phyloP scores from a whole-genome alignment of 53 echinoderm and acorn worm species.

The Pentamera pediparva region DNA sequence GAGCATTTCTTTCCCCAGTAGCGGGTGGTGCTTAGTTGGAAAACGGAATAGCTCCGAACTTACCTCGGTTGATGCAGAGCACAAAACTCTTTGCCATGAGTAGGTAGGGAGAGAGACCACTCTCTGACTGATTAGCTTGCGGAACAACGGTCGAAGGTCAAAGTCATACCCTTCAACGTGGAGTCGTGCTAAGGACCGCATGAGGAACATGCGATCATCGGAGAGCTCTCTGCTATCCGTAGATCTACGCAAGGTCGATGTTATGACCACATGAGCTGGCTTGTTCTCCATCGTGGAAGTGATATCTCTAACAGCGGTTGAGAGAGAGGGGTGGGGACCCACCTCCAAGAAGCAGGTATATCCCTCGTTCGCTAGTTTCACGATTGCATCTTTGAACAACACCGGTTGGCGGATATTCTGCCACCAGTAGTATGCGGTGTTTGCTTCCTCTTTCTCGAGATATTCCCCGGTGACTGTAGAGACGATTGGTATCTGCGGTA shows the following conservation, averaged over 20 bases:
- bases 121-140: constrained; percentile 55
- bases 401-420: constrained; percentile 83
- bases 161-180: constrained; percentile 85
- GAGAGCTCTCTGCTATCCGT: constrained; percentile 76
- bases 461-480: constrained; percentile 81
- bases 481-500: constrained; percentile 80
- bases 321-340: constrained; percentile 81
- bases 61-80: constrained; percentile 65
- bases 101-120: constrained; percentile 87
- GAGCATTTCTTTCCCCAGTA: constrained; percentile 73
- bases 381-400: constrained; percentile 64
- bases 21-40: constrained; percentile 68
- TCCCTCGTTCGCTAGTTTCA: constrained; percentile 76
- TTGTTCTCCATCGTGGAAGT: constrained; percentile 47
- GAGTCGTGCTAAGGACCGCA: constrained; percentile 73
- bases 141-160: constrained; percentile 70
- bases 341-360: constrained; percentile 87
- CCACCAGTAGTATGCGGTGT: constrained; percentile 87
- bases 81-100: constrained; percentile 88
- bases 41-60: constrained; percentile 73
- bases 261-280: constrained; percentile 55
- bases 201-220: constrained; percentile 74
- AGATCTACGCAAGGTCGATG: constrained; percentile 73
- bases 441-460: constrained; percentile 60
- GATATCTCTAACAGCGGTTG: constrained; percentile 72